phyloP scores from a whole-genome alignment of 1,140 invertebrate species.

The Nasonia longicornis region DNA sequence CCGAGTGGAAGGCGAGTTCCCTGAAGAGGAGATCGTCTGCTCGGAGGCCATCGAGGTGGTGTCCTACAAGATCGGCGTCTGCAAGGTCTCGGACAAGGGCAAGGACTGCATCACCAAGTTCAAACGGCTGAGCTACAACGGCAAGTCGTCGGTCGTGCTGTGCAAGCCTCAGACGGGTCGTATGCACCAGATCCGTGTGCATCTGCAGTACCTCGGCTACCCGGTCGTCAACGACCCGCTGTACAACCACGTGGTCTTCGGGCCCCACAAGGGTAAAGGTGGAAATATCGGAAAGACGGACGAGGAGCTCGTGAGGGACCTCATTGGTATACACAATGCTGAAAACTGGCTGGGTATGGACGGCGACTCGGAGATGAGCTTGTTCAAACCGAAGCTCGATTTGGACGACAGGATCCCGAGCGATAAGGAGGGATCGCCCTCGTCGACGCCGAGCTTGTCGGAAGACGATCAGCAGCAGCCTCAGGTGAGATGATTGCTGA shows the following conservation, averaged over 20 bases:
- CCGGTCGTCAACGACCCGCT: slow-evolving; percentile 97
- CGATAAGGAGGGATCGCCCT: slow-evolving; percentile 65
- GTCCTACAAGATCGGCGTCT: slow-evolving; percentile 95
- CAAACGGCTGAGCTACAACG: slow-evolving; percentile 88
- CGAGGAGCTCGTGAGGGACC: slow-evolving; percentile 89
- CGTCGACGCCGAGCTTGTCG: slow-evolving; percentile 58
- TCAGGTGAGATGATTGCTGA: slow-evolving; percentile 51
- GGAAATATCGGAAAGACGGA: slow-evolving; percentile 92
- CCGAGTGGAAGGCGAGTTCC: slow-evolving; percentile 96
- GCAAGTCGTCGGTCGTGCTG: slow-evolving; percentile 90
- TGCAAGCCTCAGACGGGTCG: slow-evolving; percentile 95
- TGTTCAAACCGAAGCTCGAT: slow-evolving; percentile 81
- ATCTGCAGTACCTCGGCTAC: slow-evolving; percentile 96
- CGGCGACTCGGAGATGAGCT: slow-evolving; percentile 83
- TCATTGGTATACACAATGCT: slow-evolving; percentile 92
- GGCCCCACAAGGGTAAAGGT: slow-evolving; percentile 90
- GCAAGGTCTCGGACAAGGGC: slow-evolving; percentile 89
- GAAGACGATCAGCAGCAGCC: slow-evolving; percentile 61
- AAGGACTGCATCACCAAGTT: slow-evolving; percentile 93
- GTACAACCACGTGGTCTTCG: slow-evolving; percentile 94
- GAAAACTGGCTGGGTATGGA: slow-evolving; percentile 95
- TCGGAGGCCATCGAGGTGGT: slow-evolving; percentile 93
- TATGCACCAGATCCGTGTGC: slow-evolving; percentile 99
- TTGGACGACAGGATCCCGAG: slow-evolving; percentile 71
- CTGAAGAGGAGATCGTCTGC: slow-evolving; percentile 86